phyloP scores from a whole-genome alignment of 2,113 vertebrate species.

The Forbesichthys papilliferus region DNA sequence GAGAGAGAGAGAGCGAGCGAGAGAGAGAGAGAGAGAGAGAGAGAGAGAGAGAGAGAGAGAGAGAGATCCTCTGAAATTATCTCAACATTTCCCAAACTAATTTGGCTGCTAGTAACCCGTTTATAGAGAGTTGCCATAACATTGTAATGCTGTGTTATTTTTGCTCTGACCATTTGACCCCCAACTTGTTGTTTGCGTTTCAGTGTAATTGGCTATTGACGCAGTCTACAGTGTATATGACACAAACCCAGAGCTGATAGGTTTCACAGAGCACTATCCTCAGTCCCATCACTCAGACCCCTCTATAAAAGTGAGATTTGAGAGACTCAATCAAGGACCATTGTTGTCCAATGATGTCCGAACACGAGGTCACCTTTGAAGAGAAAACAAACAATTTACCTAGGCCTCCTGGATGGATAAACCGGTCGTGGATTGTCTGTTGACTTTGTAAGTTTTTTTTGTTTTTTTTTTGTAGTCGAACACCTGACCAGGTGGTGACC shows the following conservation, averaged over 20 bases:
- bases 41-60: constrained; percentile 4
- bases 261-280: constrained; percentile 41
- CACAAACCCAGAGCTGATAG: constrained; percentile 58
- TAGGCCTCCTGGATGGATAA: constrained; percentile 58
- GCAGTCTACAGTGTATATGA: constrained; percentile 52
- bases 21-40: no score
- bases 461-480: constrained; percentile 13
- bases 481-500: constrained; percentile 78
- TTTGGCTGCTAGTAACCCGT: constrained; percentile 48
- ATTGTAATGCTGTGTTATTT: constrained; percentile 28
- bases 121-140: constrained; percentile 46
- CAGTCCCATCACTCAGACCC: constrained; percentile 54
- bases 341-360: constrained; percentile 66
- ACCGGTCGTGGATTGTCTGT: constrained; percentile 54
- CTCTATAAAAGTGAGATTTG: constrained; percentile 65
- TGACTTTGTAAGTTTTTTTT: no score
- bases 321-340: constrained; percentile 46
- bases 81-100: constrained; percentile 46
- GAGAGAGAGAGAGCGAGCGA: no score
- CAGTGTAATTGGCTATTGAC: constrained; percentile 58
- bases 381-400: constrained; percentile 64
- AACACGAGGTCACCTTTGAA: constrained; percentile 59
- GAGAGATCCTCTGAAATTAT: constrained; percentile 10
- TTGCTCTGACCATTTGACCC: constrained; percentile 52
- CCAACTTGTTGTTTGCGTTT: constrained; percentile 59